Percentiles rank a stretch among this genome's conserved stretches.
Evolutionary conservation across 2,113 vertebrate species (phyloP).

Genomic region (Mormoops blainvillei): DNA sequence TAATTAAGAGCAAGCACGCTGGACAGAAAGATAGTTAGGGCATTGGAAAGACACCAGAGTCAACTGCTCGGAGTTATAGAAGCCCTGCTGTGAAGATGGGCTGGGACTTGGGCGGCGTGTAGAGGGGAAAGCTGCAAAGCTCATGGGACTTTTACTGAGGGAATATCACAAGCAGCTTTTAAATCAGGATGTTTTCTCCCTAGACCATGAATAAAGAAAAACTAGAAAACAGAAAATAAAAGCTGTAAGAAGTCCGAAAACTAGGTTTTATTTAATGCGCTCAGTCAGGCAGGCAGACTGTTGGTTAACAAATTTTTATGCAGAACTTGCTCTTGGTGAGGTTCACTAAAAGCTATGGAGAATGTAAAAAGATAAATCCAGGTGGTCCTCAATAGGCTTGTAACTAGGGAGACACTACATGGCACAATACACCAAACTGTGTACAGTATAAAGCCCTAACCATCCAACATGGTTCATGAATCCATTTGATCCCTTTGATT

Average conservation of each 20-base stretch:
- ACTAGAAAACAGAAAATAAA: not conserved
- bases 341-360: not conserved
- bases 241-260: not conserved
- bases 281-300: not conserved
- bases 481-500: not conserved
- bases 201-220: not conserved
- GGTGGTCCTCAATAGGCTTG: not conserved
- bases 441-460: not conserved
- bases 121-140: not conserved
- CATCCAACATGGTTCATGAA: not conserved
- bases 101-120: accelerated
- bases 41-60: conserved; percentile 28
- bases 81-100: not conserved
- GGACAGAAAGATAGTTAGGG: not conserved
- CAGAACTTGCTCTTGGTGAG: not conserved
- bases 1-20: conserved; percentile 39
- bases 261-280: not conserved
- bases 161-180: conserved; percentile 37
- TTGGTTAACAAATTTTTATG: not conserved
- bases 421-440: not conserved
- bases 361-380: not conserved
- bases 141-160: not conserved
- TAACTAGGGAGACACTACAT: not conserved
- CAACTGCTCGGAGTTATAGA: not conserved
- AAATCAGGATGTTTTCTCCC: conserved; percentile 42